A percentile compares a stretch with the other conserved stretches of the same genome.
Conservation (phyloP, 2,113 vertebrate genomes). For the Salvelinus sp. region DNA sequence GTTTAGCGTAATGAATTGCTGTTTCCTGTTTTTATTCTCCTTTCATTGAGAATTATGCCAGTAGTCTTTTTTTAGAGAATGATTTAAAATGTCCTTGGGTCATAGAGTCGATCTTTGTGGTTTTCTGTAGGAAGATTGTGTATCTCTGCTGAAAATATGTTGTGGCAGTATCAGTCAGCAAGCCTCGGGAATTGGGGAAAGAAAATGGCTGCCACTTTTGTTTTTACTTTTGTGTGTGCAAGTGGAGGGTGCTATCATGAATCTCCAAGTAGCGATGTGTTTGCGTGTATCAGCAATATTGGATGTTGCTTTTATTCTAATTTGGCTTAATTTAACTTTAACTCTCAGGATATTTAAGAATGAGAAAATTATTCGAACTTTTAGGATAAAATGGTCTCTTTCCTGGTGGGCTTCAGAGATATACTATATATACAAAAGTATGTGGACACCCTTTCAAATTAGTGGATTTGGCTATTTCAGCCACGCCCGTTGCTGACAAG, state of each 20-base stretch:
- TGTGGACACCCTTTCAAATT: too few relatives aligned
- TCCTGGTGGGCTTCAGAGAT: slow-evolving; percentile 49
- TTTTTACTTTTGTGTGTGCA: slow-evolving; percentile 29
- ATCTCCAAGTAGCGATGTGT: slow-evolving; percentile 41
- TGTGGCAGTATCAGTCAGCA: slow-evolving; percentile 31
- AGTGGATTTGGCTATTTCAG: too few relatives aligned
- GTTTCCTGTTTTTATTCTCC: slow-evolving; percentile 40
- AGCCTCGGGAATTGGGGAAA: slow-evolving; percentile 11
- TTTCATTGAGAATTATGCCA: slow-evolving; percentile 45
- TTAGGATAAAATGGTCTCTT: slow-evolving; percentile 40
- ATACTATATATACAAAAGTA: too few relatives aligned
- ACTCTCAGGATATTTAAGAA: slow-evolving; percentile 73
- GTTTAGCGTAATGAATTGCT: slow-evolving; percentile 28
- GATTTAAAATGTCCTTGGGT: slow-evolving; percentile 15
- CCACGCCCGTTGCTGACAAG: too few relatives aligned
- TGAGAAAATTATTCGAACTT: background rate
- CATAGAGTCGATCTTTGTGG: slow-evolving; percentile 24
- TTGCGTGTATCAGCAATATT: slow-evolving; percentile 47
- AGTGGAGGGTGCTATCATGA: slow-evolving; percentile 26
- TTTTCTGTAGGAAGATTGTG: slow-evolving; percentile 27
- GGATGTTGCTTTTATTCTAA: slow-evolving; percentile 53
- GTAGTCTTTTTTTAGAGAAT: slow-evolving; percentile 41
- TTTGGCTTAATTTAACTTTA: slow-evolving; percentile 52
- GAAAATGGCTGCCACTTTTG: slow-evolving; percentile 31
- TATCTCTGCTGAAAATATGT: slow-evolving; percentile 32